These are phyloP conservation scores for Lycia hirtaria DNA, from an alignment of 2,888 invertebrate species.

Conservation along the genomic window DNA sequence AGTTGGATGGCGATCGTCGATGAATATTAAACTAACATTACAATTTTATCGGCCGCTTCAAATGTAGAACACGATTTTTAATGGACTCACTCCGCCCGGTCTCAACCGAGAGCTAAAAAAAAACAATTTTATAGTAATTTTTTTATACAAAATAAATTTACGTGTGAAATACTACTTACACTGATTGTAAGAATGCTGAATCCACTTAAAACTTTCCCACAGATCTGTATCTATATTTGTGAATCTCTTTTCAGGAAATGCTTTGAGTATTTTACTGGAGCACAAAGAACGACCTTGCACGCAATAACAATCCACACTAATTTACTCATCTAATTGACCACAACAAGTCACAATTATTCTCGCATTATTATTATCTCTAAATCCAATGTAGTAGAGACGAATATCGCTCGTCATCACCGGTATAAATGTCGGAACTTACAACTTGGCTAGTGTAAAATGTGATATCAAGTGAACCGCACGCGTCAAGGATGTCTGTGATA, in stretches of 20 bases:
- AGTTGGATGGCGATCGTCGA: conserved; percentile 27
- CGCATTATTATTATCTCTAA: conserved; percentile 34
- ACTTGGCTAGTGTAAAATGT: conserved; percentile 54
- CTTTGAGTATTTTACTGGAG: not conserved
- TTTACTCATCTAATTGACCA: conserved; percentile 57
- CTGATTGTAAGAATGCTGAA: too few species aligned
- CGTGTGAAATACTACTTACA: too few species aligned
- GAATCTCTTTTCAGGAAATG: not conserved
- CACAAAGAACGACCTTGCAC: conserved; percentile 55
- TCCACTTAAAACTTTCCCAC: not conserved
- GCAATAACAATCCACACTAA: conserved; percentile 52
- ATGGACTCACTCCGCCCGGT: conserved; percentile 15
- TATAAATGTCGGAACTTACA: conserved; percentile 50
- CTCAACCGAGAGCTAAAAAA: not conserved
- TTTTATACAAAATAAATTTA: too few species aligned
- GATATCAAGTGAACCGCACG: conserved; percentile 50
- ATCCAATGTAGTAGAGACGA: conserved; percentile 42
- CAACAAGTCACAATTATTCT: conserved; percentile 41
- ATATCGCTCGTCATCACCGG: conserved; percentile 45
- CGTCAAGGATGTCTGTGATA: conserved; percentile 46
- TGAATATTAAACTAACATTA: conserved; percentile 38
- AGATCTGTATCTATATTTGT: not conserved
- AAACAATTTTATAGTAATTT: conserved; percentile 1
- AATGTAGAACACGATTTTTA: conserved; percentile 31
- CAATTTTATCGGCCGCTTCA: conserved; percentile 30